Evolutionary conservation across 2,797 vertebrate species (phyloP).

Genomic region (Prionace glauca): DNA sequence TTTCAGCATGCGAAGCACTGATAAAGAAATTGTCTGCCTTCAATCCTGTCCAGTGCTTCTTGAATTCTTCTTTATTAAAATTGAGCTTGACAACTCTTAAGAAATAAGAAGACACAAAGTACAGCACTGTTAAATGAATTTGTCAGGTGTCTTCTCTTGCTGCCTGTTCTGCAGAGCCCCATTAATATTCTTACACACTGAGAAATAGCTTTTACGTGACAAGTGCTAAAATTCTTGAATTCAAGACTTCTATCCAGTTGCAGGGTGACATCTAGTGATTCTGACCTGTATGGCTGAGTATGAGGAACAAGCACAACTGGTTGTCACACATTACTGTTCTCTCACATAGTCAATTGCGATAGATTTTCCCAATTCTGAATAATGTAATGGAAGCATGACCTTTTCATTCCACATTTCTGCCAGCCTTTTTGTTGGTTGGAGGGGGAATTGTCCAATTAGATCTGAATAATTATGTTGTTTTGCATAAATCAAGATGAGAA

Average conservation of each 20-base stretch:
- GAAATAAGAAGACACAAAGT: neutral
- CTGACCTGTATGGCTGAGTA: neutral
- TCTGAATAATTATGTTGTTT: neutral
- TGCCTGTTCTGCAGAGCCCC: neutral
- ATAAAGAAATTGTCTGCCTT: neutral
- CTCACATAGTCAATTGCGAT: neutral
- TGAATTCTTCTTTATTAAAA: neutral
- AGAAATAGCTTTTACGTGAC: conserved; percentile 6
- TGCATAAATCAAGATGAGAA: neutral
- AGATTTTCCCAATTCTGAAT: neutral
- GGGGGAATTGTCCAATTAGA: neutral
- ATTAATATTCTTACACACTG: neutral
- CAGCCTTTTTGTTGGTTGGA: neutral
- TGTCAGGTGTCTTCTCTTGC: neutral
- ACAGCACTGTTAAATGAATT: neutral
- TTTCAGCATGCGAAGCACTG: neutral
- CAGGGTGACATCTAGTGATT: conserved; percentile 8
- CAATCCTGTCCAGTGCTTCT: neutral
- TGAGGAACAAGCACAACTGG: neutral
- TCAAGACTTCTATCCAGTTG: neutral
- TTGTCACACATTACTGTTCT: neutral
- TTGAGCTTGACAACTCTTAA: neutral
- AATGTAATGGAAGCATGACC: neutral
- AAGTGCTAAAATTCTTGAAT: neutral
- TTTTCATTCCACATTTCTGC: neutral